A percentile compares a stretch with the other conserved stretches of the same genome.
Conservation (phyloP, 2,888 invertebrate species). For the Mongoloraphidia duomilia region DNA sequence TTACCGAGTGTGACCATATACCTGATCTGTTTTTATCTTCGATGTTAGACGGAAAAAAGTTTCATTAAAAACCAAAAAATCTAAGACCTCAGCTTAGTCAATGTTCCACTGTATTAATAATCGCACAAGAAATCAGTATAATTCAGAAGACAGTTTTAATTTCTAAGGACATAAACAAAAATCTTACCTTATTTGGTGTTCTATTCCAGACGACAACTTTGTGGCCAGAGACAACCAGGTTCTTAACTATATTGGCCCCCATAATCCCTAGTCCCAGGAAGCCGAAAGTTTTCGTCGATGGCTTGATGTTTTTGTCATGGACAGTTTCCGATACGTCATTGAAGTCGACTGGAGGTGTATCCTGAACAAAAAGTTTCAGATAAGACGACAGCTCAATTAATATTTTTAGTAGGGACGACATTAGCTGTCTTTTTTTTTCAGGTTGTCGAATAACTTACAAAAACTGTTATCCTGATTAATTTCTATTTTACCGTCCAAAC, state of each 20-base stretch:
- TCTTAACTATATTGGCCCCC: constrained; percentile 91
- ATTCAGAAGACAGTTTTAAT: no score
- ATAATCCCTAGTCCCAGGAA: constrained; percentile 92
- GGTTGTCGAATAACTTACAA: no score
- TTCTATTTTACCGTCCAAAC: no score
- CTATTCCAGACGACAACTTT: constrained; percentile 91
- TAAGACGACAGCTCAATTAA: constrained; percentile 12
- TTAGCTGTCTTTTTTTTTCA: background rate
- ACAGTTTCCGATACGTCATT: constrained; percentile 61
- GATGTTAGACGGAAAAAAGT: no score
- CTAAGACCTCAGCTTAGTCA: no score
- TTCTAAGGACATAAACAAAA: no score
- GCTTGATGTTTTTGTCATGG: constrained; percentile 70
- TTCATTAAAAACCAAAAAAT: no score
- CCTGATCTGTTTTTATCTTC: no score
- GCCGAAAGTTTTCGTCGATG: constrained; percentile 79
- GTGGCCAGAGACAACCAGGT: constrained; percentile 85
- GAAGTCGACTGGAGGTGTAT: constrained; percentile 61
- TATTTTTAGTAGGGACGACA: background rate
- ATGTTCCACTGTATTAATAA: no score
- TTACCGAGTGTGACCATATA: no score
- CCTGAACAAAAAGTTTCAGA: constrained; percentile 34
- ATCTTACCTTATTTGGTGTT: constrained; percentile 74
- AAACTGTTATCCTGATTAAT: no score
- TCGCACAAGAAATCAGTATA: no score